Evolutionary conservation across 2,113 vertebrate species (phyloP).

Genomic region (Ardeotis arabs): DNA sequence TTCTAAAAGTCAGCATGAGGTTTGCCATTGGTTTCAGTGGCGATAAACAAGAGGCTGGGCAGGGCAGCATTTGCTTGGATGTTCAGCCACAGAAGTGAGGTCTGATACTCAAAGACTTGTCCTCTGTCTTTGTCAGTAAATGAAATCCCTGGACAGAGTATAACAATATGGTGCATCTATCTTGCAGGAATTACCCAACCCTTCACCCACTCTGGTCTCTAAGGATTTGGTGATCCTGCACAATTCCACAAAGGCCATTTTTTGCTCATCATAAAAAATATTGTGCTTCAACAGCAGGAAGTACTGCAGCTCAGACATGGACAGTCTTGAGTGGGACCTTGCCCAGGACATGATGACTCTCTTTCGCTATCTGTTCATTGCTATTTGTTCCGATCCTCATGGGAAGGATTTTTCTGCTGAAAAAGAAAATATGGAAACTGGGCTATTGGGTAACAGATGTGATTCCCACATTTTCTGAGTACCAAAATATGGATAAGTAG

Average conservation of each 20-base stretch:
- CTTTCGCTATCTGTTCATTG: neutral
- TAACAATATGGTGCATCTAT: neutral
- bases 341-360: fast-evolving
- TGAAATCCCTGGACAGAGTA: neutral
- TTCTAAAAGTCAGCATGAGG: neutral
- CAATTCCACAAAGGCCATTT: neutral
- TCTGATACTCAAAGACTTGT: fast-evolving
- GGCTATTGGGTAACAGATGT: neutral
- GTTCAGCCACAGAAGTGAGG: neutral
- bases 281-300: neutral
- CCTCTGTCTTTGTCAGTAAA: neutral
- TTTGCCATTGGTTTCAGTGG: neutral
- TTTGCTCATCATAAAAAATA: neutral
- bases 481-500: neutral
- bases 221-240: neutral
- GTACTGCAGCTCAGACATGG: neutral
- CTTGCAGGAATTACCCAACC: neutral
- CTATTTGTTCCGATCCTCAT: neutral
- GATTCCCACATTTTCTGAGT: neutral
- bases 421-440: neutral
- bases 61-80: neutral
- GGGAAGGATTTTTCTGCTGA: neutral
- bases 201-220: neutral
- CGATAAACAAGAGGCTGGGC: neutral
- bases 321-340: neutral